Evolutionary conservation across 1,140 invertebrate species (phyloP), one percentile per base, ranked within the genome.

Genomic region (Bombus pyrosoma): DNA sequence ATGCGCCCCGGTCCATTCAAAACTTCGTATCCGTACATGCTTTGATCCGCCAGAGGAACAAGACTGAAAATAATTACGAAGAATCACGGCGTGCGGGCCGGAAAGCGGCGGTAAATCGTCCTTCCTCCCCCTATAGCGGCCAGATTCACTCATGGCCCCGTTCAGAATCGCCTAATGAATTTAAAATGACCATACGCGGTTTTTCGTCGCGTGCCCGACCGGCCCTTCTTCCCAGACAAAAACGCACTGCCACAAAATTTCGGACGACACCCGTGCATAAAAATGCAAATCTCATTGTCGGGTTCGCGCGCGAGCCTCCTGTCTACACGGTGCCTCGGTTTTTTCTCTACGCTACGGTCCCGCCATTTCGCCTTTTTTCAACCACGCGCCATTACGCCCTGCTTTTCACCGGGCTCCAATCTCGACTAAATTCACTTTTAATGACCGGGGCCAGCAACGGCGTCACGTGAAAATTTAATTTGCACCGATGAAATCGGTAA

Each of bases 81-180:
- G 84, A 85, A 81, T 57, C 59, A 53, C 57, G 69, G 62, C 47
- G 43, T 71, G 59, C 57, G 71, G 80, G 80, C 87, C 78, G 88
- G 88, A 86, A 89, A 89, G 88, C 87, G 81, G 80, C 88, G 88
- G 85, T 90, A 90, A 90, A 90, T 90, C 80, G 82, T 62, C 86
- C 86, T 87, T 78, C 81, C 78, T 72, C 89, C 90, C 87, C 86
- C 64, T 66, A 66, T 32, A 15, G n/a, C 15, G 13, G 12, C 25
- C 68, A 4, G 4, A 53, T 53, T 53, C 25, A 10, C 53, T 25
- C n/a, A 34, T 39, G 53, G 32, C 28, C 9, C 75, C 89, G 80
- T 92, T 78, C 83, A 89, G 83, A 88, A 90, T 88, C 76, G 81
- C 53, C 90, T 93, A 93, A 93, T 93, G 93, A 93, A 92, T 93